Percentiles rank a stretch among this genome's conserved stretches.
These are phyloP conservation scores for Gila orcuttii DNA, from an alignment of 2,113 vertebrate genomes.

Conservation along the genomic window DNA sequence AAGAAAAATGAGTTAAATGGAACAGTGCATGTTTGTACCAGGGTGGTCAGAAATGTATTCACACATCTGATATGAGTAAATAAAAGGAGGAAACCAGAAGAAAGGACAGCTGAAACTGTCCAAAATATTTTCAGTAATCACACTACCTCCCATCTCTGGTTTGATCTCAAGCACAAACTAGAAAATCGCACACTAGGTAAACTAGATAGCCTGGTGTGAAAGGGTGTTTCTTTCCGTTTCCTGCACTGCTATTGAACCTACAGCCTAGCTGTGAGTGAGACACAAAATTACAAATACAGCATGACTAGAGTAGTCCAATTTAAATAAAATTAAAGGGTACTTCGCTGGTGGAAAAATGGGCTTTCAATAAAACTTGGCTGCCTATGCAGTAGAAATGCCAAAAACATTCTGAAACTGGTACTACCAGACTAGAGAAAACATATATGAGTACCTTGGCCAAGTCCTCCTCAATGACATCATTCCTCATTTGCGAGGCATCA, in stretches of 20 bases:
- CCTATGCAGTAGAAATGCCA: no score
- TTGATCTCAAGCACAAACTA: background rate
- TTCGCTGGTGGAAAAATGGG: no score
- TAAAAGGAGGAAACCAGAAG: background rate
- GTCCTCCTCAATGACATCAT: constrained; percentile 98
- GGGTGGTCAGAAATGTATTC: background rate
- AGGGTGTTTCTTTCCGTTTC: background rate
- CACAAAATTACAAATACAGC: background rate
- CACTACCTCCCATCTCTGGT: background rate
- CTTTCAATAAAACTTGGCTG: no score
- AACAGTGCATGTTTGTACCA: background rate
- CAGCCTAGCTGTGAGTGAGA: background rate
- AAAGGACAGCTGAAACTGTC: background rate
- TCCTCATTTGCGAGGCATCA: constrained; percentile 98
- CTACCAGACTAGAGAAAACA: background rate
- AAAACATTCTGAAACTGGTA: background rate
- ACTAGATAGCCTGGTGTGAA: background rate
- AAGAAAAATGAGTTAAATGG: background rate
- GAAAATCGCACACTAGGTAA: background rate
- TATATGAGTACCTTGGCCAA: constrained; percentile 86
- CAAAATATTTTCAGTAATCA: constrained; percentile 37
- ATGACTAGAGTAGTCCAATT: no score
- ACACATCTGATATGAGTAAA: background rate
- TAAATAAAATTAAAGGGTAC: no score
- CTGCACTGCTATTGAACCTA: background rate